phyloP scores from a whole-genome alignment of 2,888 invertebrate species.

The Leptinotarsa juncta region DNA sequence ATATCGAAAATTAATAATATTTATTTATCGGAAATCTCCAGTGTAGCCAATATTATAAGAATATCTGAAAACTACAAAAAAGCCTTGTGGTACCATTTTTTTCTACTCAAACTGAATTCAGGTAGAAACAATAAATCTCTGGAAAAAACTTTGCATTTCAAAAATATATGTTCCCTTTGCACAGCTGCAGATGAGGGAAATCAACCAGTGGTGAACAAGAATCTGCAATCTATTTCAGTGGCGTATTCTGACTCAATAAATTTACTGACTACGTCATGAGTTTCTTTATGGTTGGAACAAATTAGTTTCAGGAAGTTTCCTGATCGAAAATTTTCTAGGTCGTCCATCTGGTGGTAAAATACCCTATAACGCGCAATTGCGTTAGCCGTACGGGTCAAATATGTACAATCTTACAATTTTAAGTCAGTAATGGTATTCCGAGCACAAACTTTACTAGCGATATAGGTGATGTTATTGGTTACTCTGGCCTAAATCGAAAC shows the following conservation, averaged over 20 bases:
- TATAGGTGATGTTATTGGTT: slow-evolving; percentile 61
- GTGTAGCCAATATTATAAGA: too few relatives aligned
- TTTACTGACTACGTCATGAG: background rate
- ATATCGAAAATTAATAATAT: too few relatives aligned
- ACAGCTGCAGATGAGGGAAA: background rate
- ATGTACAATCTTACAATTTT: slow-evolving; percentile 54
- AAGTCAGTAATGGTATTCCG: slow-evolving; percentile 52
- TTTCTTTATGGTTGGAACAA: background rate
- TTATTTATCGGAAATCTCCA: too few relatives aligned
- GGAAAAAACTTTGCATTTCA: background rate
- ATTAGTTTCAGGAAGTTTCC: slow-evolving; percentile 5
- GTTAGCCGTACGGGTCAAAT: slow-evolving; percentile 52
- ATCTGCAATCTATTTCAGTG: background rate
- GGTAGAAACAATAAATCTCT: background rate
- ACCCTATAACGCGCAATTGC: slow-evolving; percentile 41
- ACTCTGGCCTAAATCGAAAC: slow-evolving; percentile 67
- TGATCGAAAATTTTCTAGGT: slow-evolving; percentile 20
- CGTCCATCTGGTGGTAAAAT: slow-evolving; percentile 15
- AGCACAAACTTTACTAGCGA: slow-evolving; percentile 58
- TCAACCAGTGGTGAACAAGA: background rate
- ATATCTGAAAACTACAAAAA: background rate
- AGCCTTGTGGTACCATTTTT: background rate
- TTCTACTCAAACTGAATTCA: background rate
- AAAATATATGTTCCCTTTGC: background rate
- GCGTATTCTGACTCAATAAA: background rate